Evolutionary conservation across 2,797 vertebrate genomes (phyloP).

Genomic region (Macropus fuliginosus): DNA sequence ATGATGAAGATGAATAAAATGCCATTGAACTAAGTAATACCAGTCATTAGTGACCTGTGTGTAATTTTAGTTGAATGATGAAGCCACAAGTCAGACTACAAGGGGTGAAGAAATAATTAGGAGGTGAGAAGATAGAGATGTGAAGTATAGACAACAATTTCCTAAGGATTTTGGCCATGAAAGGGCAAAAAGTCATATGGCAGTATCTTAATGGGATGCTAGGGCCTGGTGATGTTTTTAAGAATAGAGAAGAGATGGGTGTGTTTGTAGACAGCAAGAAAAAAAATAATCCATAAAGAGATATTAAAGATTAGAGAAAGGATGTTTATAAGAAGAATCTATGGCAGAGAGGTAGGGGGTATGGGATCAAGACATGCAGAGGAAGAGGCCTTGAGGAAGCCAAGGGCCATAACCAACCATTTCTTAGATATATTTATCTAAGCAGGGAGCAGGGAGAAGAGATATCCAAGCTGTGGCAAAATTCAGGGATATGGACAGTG

Average conservation of each 20-base stretch:
- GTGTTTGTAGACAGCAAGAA: neutral
- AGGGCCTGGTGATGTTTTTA: neutral
- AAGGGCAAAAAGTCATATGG: neutral
- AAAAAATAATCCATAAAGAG: neutral
- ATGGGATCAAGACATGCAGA: neutral
- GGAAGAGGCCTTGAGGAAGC: neutral
- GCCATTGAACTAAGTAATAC: neutral
- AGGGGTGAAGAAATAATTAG: neutral
- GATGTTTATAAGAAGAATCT: neutral
- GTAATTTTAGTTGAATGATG: neutral
- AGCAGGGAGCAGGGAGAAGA: neutral
- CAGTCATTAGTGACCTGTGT: neutral
- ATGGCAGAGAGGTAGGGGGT: accelerated
- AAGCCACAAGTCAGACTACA: neutral
- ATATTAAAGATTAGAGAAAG: neutral
- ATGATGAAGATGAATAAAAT: neutral
- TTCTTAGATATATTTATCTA: neutral
- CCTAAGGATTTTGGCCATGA: neutral
- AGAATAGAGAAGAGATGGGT: neutral
- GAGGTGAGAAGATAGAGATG: neutral
- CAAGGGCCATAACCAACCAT: neutral
- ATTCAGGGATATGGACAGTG: neutral
- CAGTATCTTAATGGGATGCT: neutral
- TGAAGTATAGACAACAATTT: neutral
- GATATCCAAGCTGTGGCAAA: neutral